phyloP scores from a whole-genome alignment of 2,113 vertebrate species.

The Pycnonotus jocosus region DNA sequence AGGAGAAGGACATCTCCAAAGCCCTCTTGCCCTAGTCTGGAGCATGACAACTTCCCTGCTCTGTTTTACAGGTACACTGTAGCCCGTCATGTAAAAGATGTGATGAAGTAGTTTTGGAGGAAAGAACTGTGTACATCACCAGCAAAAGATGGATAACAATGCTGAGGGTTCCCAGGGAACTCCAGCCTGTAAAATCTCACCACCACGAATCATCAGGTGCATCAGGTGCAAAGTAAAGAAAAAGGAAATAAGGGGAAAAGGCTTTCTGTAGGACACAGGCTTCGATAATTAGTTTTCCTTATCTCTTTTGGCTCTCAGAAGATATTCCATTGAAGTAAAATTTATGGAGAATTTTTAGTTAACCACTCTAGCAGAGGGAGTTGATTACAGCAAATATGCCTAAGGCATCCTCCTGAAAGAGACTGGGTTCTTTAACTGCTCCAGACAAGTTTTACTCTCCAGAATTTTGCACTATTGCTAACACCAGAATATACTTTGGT shows the following conservation, averaged over 20 bases:
- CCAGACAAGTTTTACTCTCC: neutral
- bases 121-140: neutral
- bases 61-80: neutral
- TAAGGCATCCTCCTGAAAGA: neutral
- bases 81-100: fast-evolving
- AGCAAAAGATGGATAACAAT: neutral
- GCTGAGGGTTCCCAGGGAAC: neutral
- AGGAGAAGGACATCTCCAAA: neutral
- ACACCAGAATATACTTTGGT: neutral
- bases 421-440: neutral
- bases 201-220: fast-evolving
- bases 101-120: neutral
- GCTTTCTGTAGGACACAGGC: neutral
- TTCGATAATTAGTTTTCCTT: neutral
- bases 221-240: neutral
- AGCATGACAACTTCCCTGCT: neutral
- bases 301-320: neutral
- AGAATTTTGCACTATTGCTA: neutral
- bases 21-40: neutral
- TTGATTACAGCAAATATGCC: neutral
- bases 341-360: neutral
- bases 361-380: neutral
- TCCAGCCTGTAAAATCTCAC: neutral
- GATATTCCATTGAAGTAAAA: neutral
- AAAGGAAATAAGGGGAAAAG: neutral